Evolutionary conservation across 2,888 invertebrate species (phyloP).

Genomic region (Matsumyia berberina): DNA sequence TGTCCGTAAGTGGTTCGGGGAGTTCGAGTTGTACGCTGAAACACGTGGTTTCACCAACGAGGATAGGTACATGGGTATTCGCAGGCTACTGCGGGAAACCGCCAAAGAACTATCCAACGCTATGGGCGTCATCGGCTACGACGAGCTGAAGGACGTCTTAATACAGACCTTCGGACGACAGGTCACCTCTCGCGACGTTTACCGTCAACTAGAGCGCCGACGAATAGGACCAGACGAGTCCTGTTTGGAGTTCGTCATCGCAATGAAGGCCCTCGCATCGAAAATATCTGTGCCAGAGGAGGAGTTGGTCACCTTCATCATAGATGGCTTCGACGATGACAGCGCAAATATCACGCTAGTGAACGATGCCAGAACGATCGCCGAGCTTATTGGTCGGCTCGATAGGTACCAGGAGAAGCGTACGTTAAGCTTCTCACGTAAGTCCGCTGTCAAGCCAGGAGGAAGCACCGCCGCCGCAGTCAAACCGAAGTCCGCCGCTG

Average conservation of each 20-base stretch:
- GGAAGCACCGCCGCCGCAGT: not conserved
- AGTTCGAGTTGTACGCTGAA: slow-evolving; percentile 17
- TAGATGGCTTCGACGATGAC: slow-evolving; percentile 27
- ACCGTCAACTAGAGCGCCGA: too few species aligned
- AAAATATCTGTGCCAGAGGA: slow-evolving; percentile 39
- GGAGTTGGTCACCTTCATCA: slow-evolving; percentile 32
- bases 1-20: slow-evolving; percentile 15
- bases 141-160: too few species aligned
- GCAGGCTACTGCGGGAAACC: slow-evolving; percentile 10
- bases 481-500: slow-evolving; percentile 11
- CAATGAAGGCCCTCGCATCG: slow-evolving; percentile 28
- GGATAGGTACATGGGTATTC: slow-evolving; percentile 19
- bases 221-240: slow-evolving; percentile 18
- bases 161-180: too few species aligned
- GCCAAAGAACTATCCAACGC: too few species aligned
- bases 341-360: not conserved
- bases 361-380: too few species aligned
- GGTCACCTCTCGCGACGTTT: too few species aligned
- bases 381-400: too few species aligned
- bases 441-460: slow-evolving; percentile 4
- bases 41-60: slow-evolving; percentile 5
- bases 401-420: not conserved
- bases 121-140: too few species aligned
- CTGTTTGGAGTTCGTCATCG: slow-evolving; percentile 37
- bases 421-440: not conserved